Conservation (phyloP, 1,140 invertebrate species). For the Campoletis sonorensis region DNA sequence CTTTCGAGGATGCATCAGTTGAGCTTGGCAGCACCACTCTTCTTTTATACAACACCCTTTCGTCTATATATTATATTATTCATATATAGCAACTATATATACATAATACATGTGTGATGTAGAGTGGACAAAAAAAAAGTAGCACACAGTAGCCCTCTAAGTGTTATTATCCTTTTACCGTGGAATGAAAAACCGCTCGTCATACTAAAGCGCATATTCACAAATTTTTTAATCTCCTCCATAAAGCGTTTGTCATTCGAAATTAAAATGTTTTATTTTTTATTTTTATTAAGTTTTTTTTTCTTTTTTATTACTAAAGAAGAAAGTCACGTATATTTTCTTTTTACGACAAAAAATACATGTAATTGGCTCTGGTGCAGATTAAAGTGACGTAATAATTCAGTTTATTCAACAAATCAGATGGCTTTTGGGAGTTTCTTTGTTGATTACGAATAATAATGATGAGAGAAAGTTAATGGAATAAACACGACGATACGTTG, state of each 20-base stretch:
- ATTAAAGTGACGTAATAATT: no score
- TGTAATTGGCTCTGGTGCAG: no score
- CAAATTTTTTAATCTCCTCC: not conserved
- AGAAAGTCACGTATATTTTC: no score
- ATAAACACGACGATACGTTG: no score
- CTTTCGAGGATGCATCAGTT: conserved; percentile 12
- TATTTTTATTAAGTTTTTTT: no score
- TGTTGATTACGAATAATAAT: no score
- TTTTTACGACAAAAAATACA: no score
- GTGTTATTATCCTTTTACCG: conserved; percentile 20
- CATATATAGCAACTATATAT: conserved; percentile 6
- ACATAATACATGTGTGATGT: not conserved
- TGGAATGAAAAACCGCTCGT: conserved; percentile 11
- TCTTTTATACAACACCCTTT: conserved; percentile 28
- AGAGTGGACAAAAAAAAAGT: not conserved
- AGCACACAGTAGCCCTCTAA: conserved; percentile 4
- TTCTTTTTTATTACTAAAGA: conserved; percentile 3
- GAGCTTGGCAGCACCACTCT: conserved; percentile 39
- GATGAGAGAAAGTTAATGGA: no score
- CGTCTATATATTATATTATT: not conserved
- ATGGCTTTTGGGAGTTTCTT: no score
- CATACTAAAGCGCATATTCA: not conserved
- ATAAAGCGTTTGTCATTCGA: conserved; percentile 11
- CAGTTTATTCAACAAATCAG: no score
- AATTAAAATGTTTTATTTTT: not conserved